Base-by-base conservation (phyloP, 2,888 invertebrate species). In the Bugulina stolonifera region DNA sequence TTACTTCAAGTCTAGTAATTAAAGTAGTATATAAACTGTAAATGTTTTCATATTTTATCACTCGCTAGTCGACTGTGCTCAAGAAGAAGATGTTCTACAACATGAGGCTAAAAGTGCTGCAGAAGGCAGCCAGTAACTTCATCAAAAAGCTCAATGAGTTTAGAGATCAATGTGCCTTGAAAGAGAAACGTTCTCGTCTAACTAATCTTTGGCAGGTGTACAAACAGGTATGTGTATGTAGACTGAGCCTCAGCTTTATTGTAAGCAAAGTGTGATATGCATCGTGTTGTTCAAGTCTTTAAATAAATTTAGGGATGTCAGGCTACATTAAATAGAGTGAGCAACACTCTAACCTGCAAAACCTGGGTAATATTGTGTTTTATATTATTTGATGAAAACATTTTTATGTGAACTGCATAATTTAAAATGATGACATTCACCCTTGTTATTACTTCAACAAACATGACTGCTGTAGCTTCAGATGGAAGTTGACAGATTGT, bases 11-110 rank as follows among this genome's bases (percentile, higher is more conserved):
- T n/a, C n/a, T n/a, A n/a, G n/a, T n/a, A n/a, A n/a, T n/a, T n/a
- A n/a, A n/a, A n/a, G n/a, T n/a, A n/a, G n/a, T n/a, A n/a, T n/a
- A n/a, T n/a, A n/a, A n/a, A n/a, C n/a, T n/a, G n/a, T n/a, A n/a
- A n/a, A n/a, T n/a, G n/a, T n/a, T n/a, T n/a, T n/a, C n/a, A n/a
- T n/a, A n/a, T n/a, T n/a, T n/a, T n/a, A n/a, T n/a, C n/a, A 25
- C 52, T 54, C 74, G 2, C 75, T n/a, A 84, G 82, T 79, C 79
- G 23, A 83, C 83, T 27, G 83, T 83, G n/a, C 75, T 77, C 71
- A 84, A 83, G 77, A 84, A 84, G 75, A 83, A 83, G 75, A 81
- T 84, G 81, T 84, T 79, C 75, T 84, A 84, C 76, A 81, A 81
- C 75, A 84, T 84, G 84, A 78, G 79, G 54, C 76, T 80, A 34